Evolutionary conservation across 37 sponge, comb jelly and placozoan genomes (phyloP), one percentile per base, ranked within the genome.

Genomic region (Ephydatia muelleri): DNA sequence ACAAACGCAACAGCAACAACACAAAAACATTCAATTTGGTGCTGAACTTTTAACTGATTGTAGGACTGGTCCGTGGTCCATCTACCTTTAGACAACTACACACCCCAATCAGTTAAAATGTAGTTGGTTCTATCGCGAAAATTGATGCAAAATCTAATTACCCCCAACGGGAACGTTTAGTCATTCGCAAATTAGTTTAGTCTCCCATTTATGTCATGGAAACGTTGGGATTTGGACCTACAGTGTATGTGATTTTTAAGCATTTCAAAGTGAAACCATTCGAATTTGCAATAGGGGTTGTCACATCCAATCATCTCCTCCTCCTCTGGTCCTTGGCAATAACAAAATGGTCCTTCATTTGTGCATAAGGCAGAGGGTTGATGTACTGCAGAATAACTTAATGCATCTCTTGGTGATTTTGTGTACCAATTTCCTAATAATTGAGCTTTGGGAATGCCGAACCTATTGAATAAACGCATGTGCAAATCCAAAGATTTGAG

Each of bases 191-290:
- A n/a, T n/a, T n/a, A n/a, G n/a, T n/a, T n/a, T n/a, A n/a, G n/a
- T n/a, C n/a, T n/a, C n/a, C n/a, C n/a, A n/a, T n/a, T n/a, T n/a
- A n/a, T n/a, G n/a, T n/a, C n/a, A n/a, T n/a, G n/a, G n/a, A n/a
- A n/a, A n/a, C n/a, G n/a, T n/a, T n/a, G n/a, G n/a, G n/a, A n/a
- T n/a, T n/a, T n/a, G n/a, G n/a, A n/a, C n/a, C n/a, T n/a, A n/a
- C n/a, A 19, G 36, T 5, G 5, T 47, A 31, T 36, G 67, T 81
- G 37, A 88, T 31, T 21, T 70, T 70, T n/a, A 90, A 70, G 69
- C 91, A 90, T n/a, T n/a, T 38, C 66, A 5, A 85, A 33, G 38
- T 90, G 91, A 72, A 90, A 90, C 86, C 86, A 91, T 38, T 78
- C 64, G 34, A 65, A 28, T 22, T 27, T 9, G 69, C 85, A 90